Conservation (phyloP, 2,797 vertebrate genomes). For the Melopsittacus undulatus region DNA sequence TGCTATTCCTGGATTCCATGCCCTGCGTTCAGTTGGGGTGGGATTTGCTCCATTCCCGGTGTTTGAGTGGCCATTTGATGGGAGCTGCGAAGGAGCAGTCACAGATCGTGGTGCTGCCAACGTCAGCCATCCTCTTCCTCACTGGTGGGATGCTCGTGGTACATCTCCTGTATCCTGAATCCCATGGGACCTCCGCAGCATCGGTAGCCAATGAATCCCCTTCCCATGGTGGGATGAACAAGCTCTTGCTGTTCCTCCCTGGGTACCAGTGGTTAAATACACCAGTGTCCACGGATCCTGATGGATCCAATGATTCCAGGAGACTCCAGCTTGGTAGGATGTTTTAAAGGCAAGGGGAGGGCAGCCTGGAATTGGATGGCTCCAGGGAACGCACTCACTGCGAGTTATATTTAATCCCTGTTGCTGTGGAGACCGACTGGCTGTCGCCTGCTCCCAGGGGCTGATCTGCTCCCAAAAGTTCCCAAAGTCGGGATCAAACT, state of each 20-base stretch:
- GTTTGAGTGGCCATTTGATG: not conserved
- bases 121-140: not conserved
- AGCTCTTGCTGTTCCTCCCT: not conserved
- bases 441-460: constrained; percentile 13
- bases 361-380: constrained; percentile 56
- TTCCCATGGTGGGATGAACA: not conserved
- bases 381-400: not conserved
- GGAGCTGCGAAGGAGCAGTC: not conserved
- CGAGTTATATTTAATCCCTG: constrained; percentile 58
- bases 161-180: not conserved
- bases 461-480: constrained; percentile 22
- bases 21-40: not conserved
- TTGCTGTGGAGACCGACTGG: constrained; percentile 67
- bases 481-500: not conserved
- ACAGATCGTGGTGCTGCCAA: not conserved
- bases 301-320: not conserved
- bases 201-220: not conserved
- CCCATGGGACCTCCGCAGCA: not conserved
- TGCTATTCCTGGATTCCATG: not conserved
- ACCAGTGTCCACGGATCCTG: too few relatives aligned
- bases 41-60: not conserved
- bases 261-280: not conserved
- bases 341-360: not conserved
- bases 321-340: not conserved
- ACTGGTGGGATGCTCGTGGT: not conserved